These are phyloP conservation scores for Torymus tubicola DNA, from an alignment of 2,888 invertebrate genomes.

Conservation along the genomic window DNA sequence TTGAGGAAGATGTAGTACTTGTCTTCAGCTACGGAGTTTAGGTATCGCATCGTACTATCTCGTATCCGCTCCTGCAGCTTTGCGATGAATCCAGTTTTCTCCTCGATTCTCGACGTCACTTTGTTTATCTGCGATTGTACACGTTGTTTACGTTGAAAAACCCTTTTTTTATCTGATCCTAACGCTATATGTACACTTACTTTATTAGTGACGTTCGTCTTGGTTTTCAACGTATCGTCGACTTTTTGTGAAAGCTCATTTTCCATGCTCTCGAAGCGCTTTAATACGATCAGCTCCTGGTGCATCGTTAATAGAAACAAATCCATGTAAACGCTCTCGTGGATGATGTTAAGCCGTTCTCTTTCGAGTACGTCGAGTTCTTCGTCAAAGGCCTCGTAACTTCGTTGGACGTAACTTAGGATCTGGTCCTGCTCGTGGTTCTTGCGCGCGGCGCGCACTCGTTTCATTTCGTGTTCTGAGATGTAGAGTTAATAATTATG, in stretches of 20 bases:
- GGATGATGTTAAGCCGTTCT: conserved; percentile 80
- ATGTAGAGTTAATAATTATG: neutral
- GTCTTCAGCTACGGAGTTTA: conserved; percentile 81
- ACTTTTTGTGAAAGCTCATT: conserved; percentile 81
- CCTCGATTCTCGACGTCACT: conserved; percentile 75
- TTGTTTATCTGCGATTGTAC: conserved; percentile 61
- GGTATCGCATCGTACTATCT: conserved; percentile 79
- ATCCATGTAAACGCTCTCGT: conserved; percentile 80
- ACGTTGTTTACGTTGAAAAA: too few relatives aligned
- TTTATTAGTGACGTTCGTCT: conserved; percentile 63
- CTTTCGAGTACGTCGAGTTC: conserved; percentile 79
- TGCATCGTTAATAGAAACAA: conserved; percentile 83
- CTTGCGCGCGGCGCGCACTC: conserved; percentile 78
- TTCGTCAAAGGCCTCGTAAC: conserved; percentile 83
- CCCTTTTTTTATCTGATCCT: too few relatives aligned
- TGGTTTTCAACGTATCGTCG: conserved; percentile 78
- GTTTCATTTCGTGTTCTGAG: conserved; percentile 79
- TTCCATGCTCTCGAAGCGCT: conserved; percentile 85
- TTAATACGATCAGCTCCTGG: conserved; percentile 85
- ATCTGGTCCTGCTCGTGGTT: conserved; percentile 83
- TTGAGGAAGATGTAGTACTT: conserved; percentile 88
- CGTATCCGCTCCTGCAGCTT: conserved; percentile 77
- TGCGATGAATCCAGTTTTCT: conserved; percentile 75
- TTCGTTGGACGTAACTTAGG: conserved; percentile 79
- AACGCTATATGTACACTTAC: conserved; percentile 52